Base-by-base conservation (phyloP, 2,797 vertebrate species). In the Microctenopoma steveboyesi region DNA sequence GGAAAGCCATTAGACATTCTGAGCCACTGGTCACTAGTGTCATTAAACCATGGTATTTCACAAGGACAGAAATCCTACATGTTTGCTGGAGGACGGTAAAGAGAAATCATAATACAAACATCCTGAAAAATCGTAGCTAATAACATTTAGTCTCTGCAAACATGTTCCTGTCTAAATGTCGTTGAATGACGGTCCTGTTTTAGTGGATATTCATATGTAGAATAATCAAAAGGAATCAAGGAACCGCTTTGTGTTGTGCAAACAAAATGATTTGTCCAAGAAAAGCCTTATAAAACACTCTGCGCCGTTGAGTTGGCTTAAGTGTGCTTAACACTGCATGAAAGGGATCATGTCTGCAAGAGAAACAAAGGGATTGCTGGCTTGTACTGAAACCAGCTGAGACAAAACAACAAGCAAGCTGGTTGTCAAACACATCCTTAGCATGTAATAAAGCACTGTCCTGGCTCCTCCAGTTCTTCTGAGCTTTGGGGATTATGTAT, bases 371-470 rank as follows among this genome's bases (percentile, higher is more conserved):
- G 58, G 64, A 78, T 74, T 64, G 75, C 68, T 43, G 64, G 76
- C 78, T 81, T 78, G 62, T 71, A 58, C 68, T 76, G 71, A 86
- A 86, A 86, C 81, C 82, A 85, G 88, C 87, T 76, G 88, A 90
- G 84, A 90, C 72, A 81, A 90, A 89, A 89, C 80, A 91, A 87
- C 85, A 79, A 54, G 69, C 70, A 62, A 62, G 54, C 68, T 28
- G 74, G 42, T 62, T 89, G 84, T 91, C 90, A 86, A 79, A 88
- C 84, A 81, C 80, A 70, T 86, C 59, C 76, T 42, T 53, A 55
- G 49, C 72, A 84, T 84, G 80, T 83, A 88, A 89, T 88, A 87
- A 90, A 87, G 61, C 70, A 77, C 82, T 82, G 56, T 83, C 78
- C 82, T 48, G 58, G 76, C 74, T 85, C 69, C 66, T 82, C 66